phyloP scores from a whole-genome alignment of 2,113 vertebrate species.

The Trochalopteron elliotii region DNA sequence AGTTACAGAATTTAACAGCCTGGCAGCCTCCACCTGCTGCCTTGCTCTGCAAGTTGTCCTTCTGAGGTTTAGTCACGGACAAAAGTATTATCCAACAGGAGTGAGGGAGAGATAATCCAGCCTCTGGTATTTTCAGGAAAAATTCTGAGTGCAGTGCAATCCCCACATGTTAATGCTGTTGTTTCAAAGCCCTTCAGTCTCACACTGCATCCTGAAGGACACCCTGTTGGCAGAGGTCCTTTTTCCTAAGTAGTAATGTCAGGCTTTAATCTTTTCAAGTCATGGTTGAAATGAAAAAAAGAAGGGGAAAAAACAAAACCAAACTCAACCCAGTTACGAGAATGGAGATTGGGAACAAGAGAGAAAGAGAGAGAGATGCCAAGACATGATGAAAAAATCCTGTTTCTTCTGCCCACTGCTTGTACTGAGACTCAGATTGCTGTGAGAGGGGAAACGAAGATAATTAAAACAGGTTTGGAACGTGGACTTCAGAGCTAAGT shows the following conservation, averaged over 20 bases:
- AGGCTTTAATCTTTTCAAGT: constrained; percentile 10
- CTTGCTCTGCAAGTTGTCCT: neutral
- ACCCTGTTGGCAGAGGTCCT: neutral
- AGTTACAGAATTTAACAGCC: neutral
- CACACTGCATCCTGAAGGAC: neutral
- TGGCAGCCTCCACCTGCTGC: neutral
- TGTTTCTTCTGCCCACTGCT: neutral
- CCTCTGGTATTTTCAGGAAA: neutral
- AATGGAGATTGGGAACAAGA: neutral
- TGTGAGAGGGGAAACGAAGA: neutral
- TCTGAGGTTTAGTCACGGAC: neutral
- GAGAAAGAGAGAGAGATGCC: neutral
- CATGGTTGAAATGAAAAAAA: neutral
- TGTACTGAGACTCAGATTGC: neutral
- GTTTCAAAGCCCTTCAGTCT: neutral
- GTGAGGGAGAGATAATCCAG: neutral
- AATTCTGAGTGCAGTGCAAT: neutral
- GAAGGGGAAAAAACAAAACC: neutral
- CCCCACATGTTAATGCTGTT: neutral
- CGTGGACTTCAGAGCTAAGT: neutral
- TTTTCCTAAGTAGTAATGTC: neutral
- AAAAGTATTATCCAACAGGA: neutral
- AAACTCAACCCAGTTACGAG: neutral
- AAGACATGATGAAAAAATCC: constrained; percentile 25
- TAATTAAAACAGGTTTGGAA: neutral